These are phyloP conservation scores for Eudiplozoon nipponicum DNA, from an alignment of 2,888 invertebrate genomes.

Conservation along the genomic window DNA sequence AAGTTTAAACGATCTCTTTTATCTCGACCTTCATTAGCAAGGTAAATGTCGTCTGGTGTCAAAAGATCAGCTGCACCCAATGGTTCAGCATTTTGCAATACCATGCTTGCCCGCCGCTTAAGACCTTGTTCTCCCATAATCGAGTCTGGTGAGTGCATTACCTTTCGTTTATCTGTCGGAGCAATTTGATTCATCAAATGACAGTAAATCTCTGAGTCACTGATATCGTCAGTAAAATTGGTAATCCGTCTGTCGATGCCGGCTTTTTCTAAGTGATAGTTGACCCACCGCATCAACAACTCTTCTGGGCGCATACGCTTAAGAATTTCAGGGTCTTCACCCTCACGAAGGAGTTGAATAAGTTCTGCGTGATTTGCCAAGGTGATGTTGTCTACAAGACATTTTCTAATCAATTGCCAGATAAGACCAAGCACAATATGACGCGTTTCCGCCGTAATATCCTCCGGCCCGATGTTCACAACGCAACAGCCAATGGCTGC, in stretches of 20 bases:
- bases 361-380: constrained; percentile 71
- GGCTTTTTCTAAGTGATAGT: constrained; percentile 60
- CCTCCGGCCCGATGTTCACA: constrained; percentile 59
- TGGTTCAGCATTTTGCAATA: constrained; percentile 81
- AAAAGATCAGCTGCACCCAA: constrained; percentile 76
- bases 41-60: constrained; percentile 66
- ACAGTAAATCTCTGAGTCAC: constrained; percentile 77
- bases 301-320: constrained; percentile 56
- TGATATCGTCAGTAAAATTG: constrained; percentile 69
- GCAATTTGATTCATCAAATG: constrained; percentile 74
- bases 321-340: constrained; percentile 58
- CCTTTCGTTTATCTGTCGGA: constrained; percentile 47
- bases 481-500: constrained; percentile 66
- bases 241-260: constrained; percentile 44
- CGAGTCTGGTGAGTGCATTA: constrained; percentile 5
- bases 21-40: constrained; percentile 40
- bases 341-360: constrained; percentile 42
- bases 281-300: constrained; percentile 65
- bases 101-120: constrained; percentile 46
- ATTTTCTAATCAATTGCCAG: constrained; percentile 82
- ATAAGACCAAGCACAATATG: constrained; percentile 66
- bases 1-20: constrained; percentile 46
- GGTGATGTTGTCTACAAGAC: constrained; percentile 79
- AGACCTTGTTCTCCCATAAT: constrained; percentile 17
- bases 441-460: constrained; percentile 54